A percentile compares a stretch with the other conserved stretches of the same genome.
phyloP scores from a whole-genome alignment of 23 tunicate species.

The Aplidium turbinatum region DNA sequence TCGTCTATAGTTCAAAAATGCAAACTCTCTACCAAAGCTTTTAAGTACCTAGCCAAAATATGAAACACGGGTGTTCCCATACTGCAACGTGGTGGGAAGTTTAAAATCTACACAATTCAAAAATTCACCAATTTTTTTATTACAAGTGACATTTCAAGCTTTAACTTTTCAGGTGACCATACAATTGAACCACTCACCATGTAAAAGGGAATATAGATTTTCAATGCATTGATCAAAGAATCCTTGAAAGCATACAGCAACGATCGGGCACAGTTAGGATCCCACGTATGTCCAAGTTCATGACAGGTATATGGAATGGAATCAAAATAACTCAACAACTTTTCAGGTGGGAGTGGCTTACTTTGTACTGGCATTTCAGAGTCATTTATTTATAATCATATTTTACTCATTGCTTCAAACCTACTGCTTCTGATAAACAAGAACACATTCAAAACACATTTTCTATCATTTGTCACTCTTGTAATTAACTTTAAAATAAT shows the following conservation, averaged over 20 bases:
- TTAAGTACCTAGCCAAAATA: too few species aligned
- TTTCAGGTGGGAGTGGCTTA: neutral
- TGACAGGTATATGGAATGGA: constrained; percentile 48
- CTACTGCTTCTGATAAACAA: too few species aligned
- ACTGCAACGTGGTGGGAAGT: too few species aligned
- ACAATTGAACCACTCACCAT: constrained; percentile 2
- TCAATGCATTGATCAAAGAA: constrained; percentile 45
- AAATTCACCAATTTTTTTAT: too few species aligned
- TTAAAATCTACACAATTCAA: too few species aligned
- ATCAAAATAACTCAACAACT: constrained; percentile 17
- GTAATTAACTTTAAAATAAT: too few species aligned
- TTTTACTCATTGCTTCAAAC: too few species aligned
- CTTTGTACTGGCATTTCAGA: constrained; percentile 21
- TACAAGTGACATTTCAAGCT: neutral
- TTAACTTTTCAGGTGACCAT: neutral
- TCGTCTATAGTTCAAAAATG: too few species aligned
- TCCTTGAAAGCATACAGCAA: neutral
- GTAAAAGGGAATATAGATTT: constrained; percentile 52
- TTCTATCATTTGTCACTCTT: too few species aligned
- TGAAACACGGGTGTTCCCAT: neutral
- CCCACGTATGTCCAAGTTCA: constrained; percentile 70
- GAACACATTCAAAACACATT: too few species aligned
- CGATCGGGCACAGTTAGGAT: constrained; percentile 21
- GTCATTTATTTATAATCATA: too few species aligned
- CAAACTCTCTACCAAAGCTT: too few species aligned